These are phyloP conservation scores for Pardosa pseudoannulata DNA, from an alignment of 2,888 invertebrate genomes.

Conservation along the genomic window DNA sequence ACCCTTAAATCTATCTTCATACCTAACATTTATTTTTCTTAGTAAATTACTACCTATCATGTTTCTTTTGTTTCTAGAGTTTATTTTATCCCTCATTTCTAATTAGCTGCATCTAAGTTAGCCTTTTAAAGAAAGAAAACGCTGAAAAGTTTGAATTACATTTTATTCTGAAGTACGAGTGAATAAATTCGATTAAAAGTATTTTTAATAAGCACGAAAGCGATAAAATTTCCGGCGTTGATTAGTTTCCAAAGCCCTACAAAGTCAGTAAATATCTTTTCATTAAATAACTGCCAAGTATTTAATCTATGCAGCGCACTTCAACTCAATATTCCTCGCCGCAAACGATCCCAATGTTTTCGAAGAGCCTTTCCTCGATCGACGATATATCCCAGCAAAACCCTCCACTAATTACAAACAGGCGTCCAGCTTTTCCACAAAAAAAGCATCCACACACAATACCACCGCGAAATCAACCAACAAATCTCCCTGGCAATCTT, in stretches of 20 bases:
- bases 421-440: background rate
- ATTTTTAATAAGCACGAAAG: too few species aligned
- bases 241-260: background rate
- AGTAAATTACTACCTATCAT: too few species aligned
- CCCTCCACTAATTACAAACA: conserved; percentile 27
- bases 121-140: too few species aligned
- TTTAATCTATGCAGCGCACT: background rate
- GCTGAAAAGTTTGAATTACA: too few species aligned
- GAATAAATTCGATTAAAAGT: too few species aligned
- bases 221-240: too few species aligned
- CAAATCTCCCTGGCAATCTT: conserved; percentile 55
- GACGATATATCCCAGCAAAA: conserved; percentile 36
- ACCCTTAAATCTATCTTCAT: too few species aligned
- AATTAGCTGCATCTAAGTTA: too few species aligned
- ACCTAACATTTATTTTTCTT: too few species aligned
- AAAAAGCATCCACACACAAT: conserved; percentile 11
- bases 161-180: too few species aligned
- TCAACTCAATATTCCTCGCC: background rate
- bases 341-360: background rate
- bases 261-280: background rate
- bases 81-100: too few species aligned
- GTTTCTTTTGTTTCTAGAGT: too few species aligned
- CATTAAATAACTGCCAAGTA: background rate
- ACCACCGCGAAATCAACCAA: conserved; percentile 17
- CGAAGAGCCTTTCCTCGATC: conserved; percentile 3